Evolutionary conservation across 2,888 invertebrate species (phyloP), one percentile per base, ranked within the genome.

Genomic region (Eumerus sabulonum): DNA sequence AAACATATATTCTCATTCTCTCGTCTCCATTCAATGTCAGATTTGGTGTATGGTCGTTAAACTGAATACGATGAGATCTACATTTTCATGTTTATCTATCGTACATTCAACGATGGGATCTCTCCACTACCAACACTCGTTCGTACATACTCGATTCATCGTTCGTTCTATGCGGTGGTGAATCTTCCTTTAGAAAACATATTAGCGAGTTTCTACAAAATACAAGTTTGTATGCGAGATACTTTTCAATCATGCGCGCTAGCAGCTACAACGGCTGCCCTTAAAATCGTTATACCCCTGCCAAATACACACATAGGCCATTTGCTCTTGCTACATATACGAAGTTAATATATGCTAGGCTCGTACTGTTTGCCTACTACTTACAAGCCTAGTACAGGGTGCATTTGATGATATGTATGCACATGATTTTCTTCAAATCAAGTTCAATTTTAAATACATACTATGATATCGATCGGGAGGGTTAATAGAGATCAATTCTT

Each of bases 201-300:
- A 50, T 45, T 44, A 50, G 57, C 57, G 48, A 57, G 48, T 45
- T 50, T 13, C 42, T 53, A 27, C 7, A 4, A 27, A 27, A 27
- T 27, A 27, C 27, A 27, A 4, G 27, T 27, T 27, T 27, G 27
- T 27, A 27, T 27, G 7, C 27, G 27, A 27, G 27, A 27, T 77
- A 67, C 77, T 62, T 67, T 73, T 73, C 63, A 77, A 77, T 73
- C 77, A 77, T 77, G 77, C 77, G 77, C 77, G 50, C n/a, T 74
- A 67, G 38, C 62, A 38, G 27, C 36, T 64, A 40, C 11, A 40
- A 40, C 40, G 40, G 71, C 60, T 77, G 73, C 77, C 77, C 77
- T 77, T 73, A 76, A 59, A 63, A 73, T 59, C 73, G 53, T 40
- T 51, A 63, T 50, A 38, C 77, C 77, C 66, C 56, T 60, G 48